Conservation (phyloP, 2,888 invertebrate genomes). For the Lingula anatina region DNA sequence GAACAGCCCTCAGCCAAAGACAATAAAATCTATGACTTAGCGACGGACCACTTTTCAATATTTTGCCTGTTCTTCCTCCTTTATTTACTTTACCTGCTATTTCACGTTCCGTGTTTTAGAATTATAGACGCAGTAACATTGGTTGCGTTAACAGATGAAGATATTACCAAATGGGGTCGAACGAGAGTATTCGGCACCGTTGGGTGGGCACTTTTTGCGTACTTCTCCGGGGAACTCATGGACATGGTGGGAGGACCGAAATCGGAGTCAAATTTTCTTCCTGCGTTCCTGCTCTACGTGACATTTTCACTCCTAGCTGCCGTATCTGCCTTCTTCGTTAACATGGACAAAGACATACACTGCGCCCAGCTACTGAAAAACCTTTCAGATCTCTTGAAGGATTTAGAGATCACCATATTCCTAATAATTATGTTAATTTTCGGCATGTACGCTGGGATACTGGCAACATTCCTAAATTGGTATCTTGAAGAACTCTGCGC, state of each 20-base stretch:
- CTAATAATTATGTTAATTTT: conserved; percentile 75
- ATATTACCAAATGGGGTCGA: conserved; percentile 74
- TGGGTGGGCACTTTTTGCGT: conserved; percentile 64
- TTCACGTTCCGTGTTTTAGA: conserved; percentile 78
- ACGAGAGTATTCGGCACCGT: conserved; percentile 85
- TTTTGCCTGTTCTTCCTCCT: conserved; percentile 80
- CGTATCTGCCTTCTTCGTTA: conserved; percentile 58
- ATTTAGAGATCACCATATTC: conserved; percentile 75
- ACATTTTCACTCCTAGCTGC: conserved; percentile 68
- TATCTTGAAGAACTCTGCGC: conserved; percentile 60
- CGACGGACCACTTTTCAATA: conserved; percentile 15
- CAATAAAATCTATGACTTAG: too few species aligned
- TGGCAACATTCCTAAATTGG: conserved; percentile 81
- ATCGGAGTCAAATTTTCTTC: conserved; percentile 19
- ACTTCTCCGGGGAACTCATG: conserved; percentile 38
- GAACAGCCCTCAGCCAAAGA: too few species aligned
- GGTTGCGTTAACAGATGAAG: conserved; percentile 76
- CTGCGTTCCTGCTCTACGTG: conserved; percentile 51
- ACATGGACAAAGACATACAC: conserved; percentile 20
- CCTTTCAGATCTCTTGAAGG: conserved; percentile 68
- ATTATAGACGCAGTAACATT: conserved; percentile 85
- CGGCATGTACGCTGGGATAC: conserved; percentile 84
- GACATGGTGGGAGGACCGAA: conserved; percentile 15
- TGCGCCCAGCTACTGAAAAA: conserved; percentile 62
- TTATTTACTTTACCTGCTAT: conserved; percentile 74